Evolutionary conservation across 2,113 vertebrate genomes (phyloP).

Genomic region (Laticauda laticaudata): DNA sequence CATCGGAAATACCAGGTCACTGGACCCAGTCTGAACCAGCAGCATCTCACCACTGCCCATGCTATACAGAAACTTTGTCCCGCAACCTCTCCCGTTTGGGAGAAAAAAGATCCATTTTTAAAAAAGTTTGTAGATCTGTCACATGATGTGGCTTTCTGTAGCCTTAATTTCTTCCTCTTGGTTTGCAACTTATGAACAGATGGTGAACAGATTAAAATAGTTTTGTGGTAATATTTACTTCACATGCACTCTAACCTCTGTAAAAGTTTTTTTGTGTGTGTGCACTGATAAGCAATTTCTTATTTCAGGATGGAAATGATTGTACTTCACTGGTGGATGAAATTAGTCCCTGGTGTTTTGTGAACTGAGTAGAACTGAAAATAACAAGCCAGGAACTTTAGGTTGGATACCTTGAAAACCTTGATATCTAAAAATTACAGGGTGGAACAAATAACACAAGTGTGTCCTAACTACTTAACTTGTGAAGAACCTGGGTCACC

Average conservation of each 20-base stretch:
- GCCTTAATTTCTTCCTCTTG: not conserved
- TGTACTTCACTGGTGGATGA: not conserved
- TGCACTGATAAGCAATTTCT: not conserved
- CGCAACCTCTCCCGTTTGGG: too few relatives aligned
- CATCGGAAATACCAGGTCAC: too few relatives aligned
- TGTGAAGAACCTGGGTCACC: not conserved
- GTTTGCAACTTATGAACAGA: conserved; percentile 14
- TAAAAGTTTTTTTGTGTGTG: not conserved
- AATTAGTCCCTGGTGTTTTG: conserved; percentile 1
- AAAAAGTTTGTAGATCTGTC: not conserved
- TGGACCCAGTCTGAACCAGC: too few relatives aligned
- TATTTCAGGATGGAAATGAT: not conserved
- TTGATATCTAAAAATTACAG: not conserved
- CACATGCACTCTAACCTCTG: not conserved
- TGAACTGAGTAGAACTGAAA: conserved; percentile 8
- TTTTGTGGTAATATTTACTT: not conserved
- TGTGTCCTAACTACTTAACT: not conserved
- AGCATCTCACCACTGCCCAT: too few relatives aligned
- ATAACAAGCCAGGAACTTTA: conserved; percentile 17
- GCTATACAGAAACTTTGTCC: not conserved
- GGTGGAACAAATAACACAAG: not conserved
- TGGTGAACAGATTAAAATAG: not conserved
- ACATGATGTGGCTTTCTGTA: not conserved
- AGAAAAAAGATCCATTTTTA: not conserved
- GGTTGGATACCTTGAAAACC: not conserved